These are phyloP conservation scores for Mus spretus DNA, from an alignment of 2,797 vertebrate genomes.

Conservation along the genomic window DNA sequence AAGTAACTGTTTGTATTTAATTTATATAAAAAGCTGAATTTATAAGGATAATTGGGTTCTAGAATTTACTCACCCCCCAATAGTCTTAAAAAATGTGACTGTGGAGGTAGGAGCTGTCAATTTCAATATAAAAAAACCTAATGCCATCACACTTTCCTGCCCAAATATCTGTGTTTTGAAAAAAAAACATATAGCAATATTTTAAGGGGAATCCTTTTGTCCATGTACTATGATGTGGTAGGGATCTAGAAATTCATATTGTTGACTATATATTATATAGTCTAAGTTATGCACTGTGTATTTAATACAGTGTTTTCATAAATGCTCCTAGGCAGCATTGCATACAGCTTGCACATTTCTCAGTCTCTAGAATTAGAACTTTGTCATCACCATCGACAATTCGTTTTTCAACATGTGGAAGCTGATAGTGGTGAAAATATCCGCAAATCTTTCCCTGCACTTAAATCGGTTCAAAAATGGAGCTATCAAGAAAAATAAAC, in stretches of 20 bases:
- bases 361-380: neutral
- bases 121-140: neutral
- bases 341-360: neutral
- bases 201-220: neutral
- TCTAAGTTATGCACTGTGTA: too few relatives aligned
- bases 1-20: neutral
- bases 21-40: slow-evolving; percentile 15
- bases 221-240: neutral
- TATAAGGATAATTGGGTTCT: neutral
- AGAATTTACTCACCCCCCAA: neutral
- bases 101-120: neutral
- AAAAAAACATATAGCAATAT: neutral
- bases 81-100: neutral
- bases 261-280: too few relatives aligned
- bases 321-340: neutral
- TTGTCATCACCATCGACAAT: neutral
- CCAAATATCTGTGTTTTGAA: neutral
- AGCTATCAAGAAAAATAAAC: neutral
- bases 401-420: neutral
- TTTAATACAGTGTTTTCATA: neutral
- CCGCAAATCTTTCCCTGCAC: neutral
- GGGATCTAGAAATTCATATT: neutral
- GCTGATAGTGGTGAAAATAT: neutral
- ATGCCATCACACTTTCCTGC: neutral
- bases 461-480: neutral